A percentile compares a stretch with the other conserved stretches of the same genome.
Conservation (phyloP, 1,140 invertebrate genomes). For the Lutraria rhynchaena region DNA sequence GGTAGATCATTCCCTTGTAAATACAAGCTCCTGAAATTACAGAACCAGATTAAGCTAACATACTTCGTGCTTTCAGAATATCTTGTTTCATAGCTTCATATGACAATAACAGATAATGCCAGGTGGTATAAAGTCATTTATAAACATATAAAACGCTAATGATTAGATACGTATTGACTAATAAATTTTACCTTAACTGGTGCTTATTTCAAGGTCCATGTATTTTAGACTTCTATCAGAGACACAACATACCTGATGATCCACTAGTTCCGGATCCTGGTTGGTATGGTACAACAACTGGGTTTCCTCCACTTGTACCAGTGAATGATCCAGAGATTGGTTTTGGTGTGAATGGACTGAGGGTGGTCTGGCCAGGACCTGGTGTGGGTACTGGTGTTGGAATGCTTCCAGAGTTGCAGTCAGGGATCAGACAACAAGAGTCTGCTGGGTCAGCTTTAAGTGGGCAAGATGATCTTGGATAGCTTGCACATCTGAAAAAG, state of each 20-base stretch:
- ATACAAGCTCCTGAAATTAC: conserved; percentile 63
- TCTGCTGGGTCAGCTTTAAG: conserved; percentile 58
- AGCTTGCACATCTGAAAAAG: conserved; percentile 64
- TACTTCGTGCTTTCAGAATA: too few relatives aligned
- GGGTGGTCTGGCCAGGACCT: conserved; percentile 27
- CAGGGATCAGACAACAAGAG: conserved; percentile 65
- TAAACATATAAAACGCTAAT: too few relatives aligned
- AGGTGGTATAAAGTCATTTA: too few relatives aligned
- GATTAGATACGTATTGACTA: too few relatives aligned
- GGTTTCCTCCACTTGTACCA: conserved; percentile 51
- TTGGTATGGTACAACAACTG: conserved; percentile 28
- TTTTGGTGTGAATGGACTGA: conserved; percentile 51
- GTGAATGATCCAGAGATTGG: conserved; percentile 47
- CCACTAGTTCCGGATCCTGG: conserved; percentile 43
- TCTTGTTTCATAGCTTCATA: too few relatives aligned
- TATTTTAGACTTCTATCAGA: too few relatives aligned
- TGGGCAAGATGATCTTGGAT: conserved; percentile 51
- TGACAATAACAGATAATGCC: too few relatives aligned
- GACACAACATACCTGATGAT: conserved; percentile 28
- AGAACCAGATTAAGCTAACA: too few relatives aligned
- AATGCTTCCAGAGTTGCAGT: conserved; percentile 63
- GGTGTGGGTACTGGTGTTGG: conserved; percentile 57
- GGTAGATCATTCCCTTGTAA: conserved; percentile 68
- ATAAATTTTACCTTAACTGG: too few relatives aligned
- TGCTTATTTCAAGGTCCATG: too few relatives aligned